phyloP scores from a whole-genome alignment of 2,797 vertebrate species.

The Danio jaintianensis region DNA sequence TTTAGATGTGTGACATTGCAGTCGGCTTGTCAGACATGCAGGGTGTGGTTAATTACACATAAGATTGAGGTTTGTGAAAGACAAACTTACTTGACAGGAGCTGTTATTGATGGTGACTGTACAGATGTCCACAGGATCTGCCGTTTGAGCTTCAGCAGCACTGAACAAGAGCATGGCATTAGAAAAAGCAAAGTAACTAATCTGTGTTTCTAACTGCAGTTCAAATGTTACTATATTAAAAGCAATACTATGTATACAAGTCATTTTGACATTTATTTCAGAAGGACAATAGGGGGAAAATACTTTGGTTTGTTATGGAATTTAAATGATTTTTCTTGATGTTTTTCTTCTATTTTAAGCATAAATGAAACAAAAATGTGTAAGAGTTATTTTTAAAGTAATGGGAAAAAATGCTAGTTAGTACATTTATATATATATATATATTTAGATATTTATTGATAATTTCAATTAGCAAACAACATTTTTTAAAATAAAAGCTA shows the following conservation, averaged over 20 bases:
- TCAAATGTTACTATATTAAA: neutral
- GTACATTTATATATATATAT: no score
- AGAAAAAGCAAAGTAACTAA: neutral
- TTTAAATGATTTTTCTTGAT: neutral
- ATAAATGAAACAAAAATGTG: neutral
- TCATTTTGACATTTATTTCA: neutral
- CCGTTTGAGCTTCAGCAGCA: neutral
- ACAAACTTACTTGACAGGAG: slow-evolving; percentile 47
- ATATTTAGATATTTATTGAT: no score
- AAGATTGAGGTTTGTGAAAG: neutral
- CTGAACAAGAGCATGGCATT: slow-evolving; percentile 17
- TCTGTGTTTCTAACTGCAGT: neutral
- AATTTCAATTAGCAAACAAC: no score
- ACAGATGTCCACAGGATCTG: slow-evolving; percentile 23
- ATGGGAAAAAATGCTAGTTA: neutral
- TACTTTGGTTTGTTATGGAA: neutral
- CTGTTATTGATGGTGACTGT: slow-evolving; percentile 1
- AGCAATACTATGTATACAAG: neutral
- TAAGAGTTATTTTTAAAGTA: neutral
- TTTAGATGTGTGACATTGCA: neutral
- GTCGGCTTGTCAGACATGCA: neutral
- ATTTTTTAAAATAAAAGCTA: no score
- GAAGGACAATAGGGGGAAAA: neutral
- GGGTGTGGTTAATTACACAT: neutral
- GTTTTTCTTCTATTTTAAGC: neutral